Evolutionary conservation across 2,888 invertebrate species (phyloP).

Genomic region (Argyra leucocephala): DNA sequence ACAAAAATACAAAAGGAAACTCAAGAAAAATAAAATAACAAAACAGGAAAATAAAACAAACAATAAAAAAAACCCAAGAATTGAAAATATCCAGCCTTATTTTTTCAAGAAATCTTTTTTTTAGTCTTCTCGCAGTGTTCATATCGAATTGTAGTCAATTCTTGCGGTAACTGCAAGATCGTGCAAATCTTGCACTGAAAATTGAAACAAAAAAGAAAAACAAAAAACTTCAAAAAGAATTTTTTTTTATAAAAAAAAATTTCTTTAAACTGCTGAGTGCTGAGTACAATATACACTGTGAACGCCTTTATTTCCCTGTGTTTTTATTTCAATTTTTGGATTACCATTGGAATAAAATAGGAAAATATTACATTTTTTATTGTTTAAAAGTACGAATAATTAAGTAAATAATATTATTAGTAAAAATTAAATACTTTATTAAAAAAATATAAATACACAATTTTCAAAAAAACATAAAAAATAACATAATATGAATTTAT

Average conservation of each 20-base stretch:
- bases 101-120: too few relatives aligned
- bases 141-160: background rate
- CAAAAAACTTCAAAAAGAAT: too few relatives aligned
- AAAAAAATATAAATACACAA: too few relatives aligned
- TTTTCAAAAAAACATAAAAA: too few relatives aligned
- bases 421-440: too few relatives aligned
- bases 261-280: background rate
- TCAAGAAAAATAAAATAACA: background rate
- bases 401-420: too few relatives aligned
- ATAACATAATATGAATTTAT: too few relatives aligned
- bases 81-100: background rate
- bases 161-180: background rate
- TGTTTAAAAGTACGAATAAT: too few relatives aligned
- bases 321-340: background rate
- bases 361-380: too few relatives aligned
- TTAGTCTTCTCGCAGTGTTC: background rate
- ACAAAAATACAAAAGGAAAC: too few relatives aligned
- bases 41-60: background rate
- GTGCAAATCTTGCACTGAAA: background rate
- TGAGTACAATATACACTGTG: background rate
- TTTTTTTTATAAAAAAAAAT: too few relatives aligned
- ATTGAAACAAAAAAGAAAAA: background rate
- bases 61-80: background rate
- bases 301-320: background rate
- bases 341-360: background rate